Evolutionary conservation across 1,140 invertebrate genomes (phyloP).

Genomic region (Drosophila lacertosa): DNA sequence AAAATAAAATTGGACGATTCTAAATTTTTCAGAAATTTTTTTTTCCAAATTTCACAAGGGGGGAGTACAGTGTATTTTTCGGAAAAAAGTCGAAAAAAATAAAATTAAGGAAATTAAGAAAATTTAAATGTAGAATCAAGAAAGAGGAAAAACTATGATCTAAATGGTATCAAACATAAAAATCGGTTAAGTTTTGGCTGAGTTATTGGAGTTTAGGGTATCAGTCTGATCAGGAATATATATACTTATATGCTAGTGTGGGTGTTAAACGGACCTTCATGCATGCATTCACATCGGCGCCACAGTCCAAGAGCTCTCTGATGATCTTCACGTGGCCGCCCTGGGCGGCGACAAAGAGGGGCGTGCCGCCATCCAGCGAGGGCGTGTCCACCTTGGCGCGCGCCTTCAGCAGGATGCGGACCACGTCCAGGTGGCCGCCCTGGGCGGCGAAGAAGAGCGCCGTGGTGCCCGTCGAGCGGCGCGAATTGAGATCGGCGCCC

Average conservation of each 20-base stretch:
- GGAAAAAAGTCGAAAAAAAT: too few relatives aligned
- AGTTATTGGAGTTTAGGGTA: too few relatives aligned
- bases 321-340: constrained; percentile 95
- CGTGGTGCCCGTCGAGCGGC: constrained; percentile 94
- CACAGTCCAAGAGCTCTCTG: constrained; percentile 90
- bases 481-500: constrained; percentile 93
- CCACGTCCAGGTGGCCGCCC: constrained; percentile 93
- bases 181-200: too few relatives aligned
- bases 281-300: constrained; percentile 92
- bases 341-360: constrained; percentile 95
- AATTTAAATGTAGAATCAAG: too few relatives aligned
- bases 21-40: too few relatives aligned
- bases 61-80: too few relatives aligned
- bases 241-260: too few relatives aligned
- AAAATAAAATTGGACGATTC: too few relatives aligned
- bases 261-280: constrained; percentile 93
- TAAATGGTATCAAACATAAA: too few relatives aligned
- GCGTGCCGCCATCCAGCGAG: constrained; percentile 96
- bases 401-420: constrained; percentile 89
- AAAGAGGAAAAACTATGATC: too few relatives aligned
- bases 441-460: constrained; percentile 96
- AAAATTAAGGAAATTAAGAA: too few relatives aligned
- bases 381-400: constrained; percentile 91
- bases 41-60: too few relatives aligned
- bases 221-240: not conserved